Conservation (phyloP, 2,113 vertebrate genomes). For the Cyprinodon brontotheroides region DNA sequence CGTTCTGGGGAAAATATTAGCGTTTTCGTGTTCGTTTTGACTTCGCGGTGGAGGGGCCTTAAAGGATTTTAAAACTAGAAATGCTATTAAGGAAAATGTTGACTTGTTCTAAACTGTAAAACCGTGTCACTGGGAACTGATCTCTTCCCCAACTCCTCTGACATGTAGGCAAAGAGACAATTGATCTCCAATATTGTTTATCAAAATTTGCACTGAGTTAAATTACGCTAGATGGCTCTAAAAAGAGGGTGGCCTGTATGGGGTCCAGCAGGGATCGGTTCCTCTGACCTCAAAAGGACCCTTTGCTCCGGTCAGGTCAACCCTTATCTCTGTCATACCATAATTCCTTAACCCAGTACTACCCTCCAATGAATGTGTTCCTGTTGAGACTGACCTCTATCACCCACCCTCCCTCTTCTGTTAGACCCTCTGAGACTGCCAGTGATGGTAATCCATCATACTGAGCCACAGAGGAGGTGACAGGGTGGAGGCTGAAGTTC, state of each 20-base stretch:
- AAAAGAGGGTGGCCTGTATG: conserved; percentile 48
- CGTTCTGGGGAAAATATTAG: too few relatives aligned
- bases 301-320: conserved; percentile 58
- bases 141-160: conserved; percentile 8
- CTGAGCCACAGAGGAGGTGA: conserved; percentile 57
- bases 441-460: conserved; percentile 78
- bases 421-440: conserved; percentile 54
- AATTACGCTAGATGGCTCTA: conserved; percentile 53
- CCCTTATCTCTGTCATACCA: conserved; percentile 67
- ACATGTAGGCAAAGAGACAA: conserved; percentile 55
- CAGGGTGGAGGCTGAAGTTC: conserved; percentile 66
- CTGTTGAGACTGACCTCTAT: conserved; percentile 60
- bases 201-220: conserved; percentile 57
- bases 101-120: neutral
- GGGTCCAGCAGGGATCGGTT: conserved; percentile 72
- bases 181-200: conserved; percentile 75
- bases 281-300: conserved; percentile 76
- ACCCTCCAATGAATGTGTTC: conserved; percentile 59
- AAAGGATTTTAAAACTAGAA: neutral
- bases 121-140: too few relatives aligned
- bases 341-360: conserved; percentile 71
- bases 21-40: too few relatives aligned
- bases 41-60: neutral
- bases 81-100: neutral
- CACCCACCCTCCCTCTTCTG: conserved; percentile 36